Evolutionary conservation across 2,113 vertebrate species (phyloP), one percentile per base, ranked within the genome.

Genomic region (Canis aureus): DNA sequence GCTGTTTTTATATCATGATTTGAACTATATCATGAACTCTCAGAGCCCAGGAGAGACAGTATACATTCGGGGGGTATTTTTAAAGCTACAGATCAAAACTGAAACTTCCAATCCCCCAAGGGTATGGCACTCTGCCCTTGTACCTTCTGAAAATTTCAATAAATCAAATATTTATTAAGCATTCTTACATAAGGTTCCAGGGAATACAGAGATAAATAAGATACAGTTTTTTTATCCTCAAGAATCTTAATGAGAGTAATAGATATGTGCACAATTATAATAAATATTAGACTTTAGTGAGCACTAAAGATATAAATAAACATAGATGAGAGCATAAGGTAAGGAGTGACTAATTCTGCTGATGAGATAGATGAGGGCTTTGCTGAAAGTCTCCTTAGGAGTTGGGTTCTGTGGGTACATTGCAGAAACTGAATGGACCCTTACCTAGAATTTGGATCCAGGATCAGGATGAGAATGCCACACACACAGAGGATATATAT

Each of bases 201-300:
- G 43, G 62, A 87, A 51, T 78, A 62, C 13, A 90, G 62, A 89
- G 67, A 78, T 59, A 90, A 89, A 93, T 81, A 91, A 89, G 78
- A 69, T 64, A 73, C 3, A 27, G 49, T 62, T 82, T 91, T 69
- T 69, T 86, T 96, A 78, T 71, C 69, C 71, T 97, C 20, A 89
- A 74, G 66, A 76, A 67, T 97, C 62, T 97, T 97, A 93, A 91
- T 93, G 71, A 94, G 25, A 83, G 11, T 86, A 60, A 88, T 43
- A 96, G 79, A 71, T 84, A 84, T 2, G 55, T 81, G 57, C 23
- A 38, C 3, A 91, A 64, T 91, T 96, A 38, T 23, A 87, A 73
- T 88, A 96, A 93, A 79, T 92, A 88, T 66, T 81, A 95, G 78
- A 84, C n/a, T 73, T 12, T 76, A 32, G 6, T 78, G 66, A 91